Base-by-base conservation (phyloP, 2,113 vertebrate genomes). In the Platysternon megacephalum region DNA sequence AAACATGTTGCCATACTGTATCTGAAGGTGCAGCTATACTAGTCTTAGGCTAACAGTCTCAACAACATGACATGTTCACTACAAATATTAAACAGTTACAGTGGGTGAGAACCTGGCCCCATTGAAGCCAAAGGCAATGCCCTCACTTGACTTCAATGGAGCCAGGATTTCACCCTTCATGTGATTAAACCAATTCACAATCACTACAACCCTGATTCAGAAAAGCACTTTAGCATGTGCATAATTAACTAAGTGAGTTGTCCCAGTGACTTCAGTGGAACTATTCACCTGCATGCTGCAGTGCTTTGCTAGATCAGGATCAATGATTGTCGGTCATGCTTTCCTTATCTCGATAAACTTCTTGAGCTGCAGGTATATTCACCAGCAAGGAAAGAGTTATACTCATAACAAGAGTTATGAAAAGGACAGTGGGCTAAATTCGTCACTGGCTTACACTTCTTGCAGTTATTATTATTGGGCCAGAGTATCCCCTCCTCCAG, bases 181-280 rank as follows among this genome's bases (percentile, higher is more conserved):
- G 8, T 8, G 80, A 13, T 53, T 87, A 85, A 78, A 44, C 74
- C 24, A 78, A 19, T 7, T 17, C 0, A 0, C 17, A 22, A 86
- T 48, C 86, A 21, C 65, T 42, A 21, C 9, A 11, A 65, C 4
- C 11, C 3, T 10, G 11, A 14, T 6, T 9, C 42, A 91, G 11
- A n/a, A 53, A 48, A 48, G 68, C 11, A 76, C 6, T 29, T 16
- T 8, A 5, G 19, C 39, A 79, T 42, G 53, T 16, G 26, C 7
- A 88, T 39, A 4, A 42, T 68, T 17, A 82, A 12, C 11, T 28
- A 55, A 14, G 12, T 14, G 12, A 87, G 32, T n/a, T 19, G 32
- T n/a, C 16, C 32, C 32, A 65, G 11, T 2, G 19, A 65, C 5
- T 53, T 29, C 61, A 88, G 17, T 0, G 1, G 46, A 21, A 28